phyloP scores from a whole-genome alignment of 2,113 vertebrate genomes.

The Pachycephala philippinensis region DNA sequence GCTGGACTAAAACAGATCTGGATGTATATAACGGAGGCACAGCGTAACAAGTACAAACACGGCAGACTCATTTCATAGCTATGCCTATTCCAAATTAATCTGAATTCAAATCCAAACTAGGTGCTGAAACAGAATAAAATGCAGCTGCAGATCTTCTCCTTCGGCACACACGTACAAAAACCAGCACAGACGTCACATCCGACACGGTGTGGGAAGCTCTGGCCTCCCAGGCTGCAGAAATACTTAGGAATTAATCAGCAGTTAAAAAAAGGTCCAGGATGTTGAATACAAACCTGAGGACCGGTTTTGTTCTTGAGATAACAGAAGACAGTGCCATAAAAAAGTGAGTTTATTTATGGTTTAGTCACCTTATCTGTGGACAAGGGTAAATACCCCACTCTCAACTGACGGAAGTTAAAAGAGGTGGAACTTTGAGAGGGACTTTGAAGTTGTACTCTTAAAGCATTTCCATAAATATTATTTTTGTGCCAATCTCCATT shows the following conservation, averaged over 20 bases:
- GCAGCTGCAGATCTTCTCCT: background rate
- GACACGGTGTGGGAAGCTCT: background rate
- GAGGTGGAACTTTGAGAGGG: background rate
- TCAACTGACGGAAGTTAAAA: background rate
- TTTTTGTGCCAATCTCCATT: background rate
- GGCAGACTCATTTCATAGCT: conserved; percentile 7
- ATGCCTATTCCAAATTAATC: conserved; percentile 18
- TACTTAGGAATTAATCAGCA: background rate
- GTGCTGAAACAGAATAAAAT: conserved; percentile 16
- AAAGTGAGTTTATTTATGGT: background rate
- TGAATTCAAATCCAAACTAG: conserved; percentile 38
- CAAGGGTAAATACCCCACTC: background rate
- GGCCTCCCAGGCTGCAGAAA: background rate
- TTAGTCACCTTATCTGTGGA: background rate
- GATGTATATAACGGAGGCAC: background rate
- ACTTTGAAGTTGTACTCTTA: background rate
- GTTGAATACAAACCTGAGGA: background rate
- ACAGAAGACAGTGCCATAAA: rapidly evolving
- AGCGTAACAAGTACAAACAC: background rate
- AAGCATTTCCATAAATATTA: background rate
- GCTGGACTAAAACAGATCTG: background rate
- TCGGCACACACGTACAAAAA: rapidly evolving
- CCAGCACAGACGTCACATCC: background rate
- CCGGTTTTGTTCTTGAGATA: background rate
- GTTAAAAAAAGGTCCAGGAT: background rate